Percentiles rank a stretch among this genome's conserved stretches.
Evolutionary conservation across 2,113 vertebrate species (phyloP).

Genomic region (Catharus fuscescens): DNA sequence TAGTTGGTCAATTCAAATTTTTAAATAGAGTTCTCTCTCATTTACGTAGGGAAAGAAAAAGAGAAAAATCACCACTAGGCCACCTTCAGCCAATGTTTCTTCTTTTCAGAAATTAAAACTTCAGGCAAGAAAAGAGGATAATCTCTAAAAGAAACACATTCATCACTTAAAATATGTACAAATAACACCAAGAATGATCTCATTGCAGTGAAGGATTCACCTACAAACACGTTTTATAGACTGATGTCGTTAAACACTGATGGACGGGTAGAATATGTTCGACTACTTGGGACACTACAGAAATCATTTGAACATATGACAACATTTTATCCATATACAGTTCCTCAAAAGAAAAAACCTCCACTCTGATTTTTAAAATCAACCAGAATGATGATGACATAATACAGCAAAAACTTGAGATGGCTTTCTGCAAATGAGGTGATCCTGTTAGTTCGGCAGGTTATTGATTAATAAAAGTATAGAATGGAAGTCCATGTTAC

Average conservation of each 20-base stretch:
- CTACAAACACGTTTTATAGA: background rate
- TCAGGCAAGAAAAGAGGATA: background rate
- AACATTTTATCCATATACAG: background rate
- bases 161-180: background rate
- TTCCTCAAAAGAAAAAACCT: background rate
- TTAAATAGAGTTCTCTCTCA: background rate
- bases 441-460: background rate
- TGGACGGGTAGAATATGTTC: background rate
- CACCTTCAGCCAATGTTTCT: background rate
- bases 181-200: background rate
- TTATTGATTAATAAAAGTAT: background rate
- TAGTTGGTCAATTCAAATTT: background rate
- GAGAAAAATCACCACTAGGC: background rate
- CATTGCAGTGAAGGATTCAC: background rate
- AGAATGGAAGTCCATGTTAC: background rate
- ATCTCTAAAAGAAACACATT: background rate
- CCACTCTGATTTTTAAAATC: background rate
- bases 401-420: background rate
- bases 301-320: background rate
- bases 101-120: background rate
- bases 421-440: background rate
- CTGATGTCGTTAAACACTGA: background rate
- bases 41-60: background rate
- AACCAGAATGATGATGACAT: background rate
- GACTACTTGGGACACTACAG: background rate